Base-by-base conservation (phyloP, 2,888 invertebrate species). In the Tinea semifulvella region DNA sequence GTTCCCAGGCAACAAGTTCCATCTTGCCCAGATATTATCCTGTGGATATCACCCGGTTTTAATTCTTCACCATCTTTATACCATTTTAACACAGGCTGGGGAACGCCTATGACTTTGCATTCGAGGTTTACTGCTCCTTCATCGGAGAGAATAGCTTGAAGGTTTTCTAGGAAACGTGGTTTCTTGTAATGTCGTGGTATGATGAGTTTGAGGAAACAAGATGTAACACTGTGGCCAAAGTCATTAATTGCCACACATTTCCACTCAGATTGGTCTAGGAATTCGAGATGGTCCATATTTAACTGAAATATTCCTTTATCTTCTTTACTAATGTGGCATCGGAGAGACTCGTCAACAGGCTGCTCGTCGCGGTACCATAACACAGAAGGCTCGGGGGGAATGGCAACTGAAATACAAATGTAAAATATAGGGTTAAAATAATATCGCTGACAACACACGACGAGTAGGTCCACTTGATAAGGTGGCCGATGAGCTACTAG, bases 21-120 rank as follows among this genome's bases (percentile, higher is more conserved):
- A 63, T 94, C 93, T 72, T 93, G 91, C 0, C 94, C 94, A 0
- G 94, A 92, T 55, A 93, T 94, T 40, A 95, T 94, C 60, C 91
- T 85, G 59, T 95, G 94, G 56, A 95, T 94, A 61, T 95, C 95
- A 0, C 95, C 95, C 0, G 95, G 92, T 61, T 94, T 94, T 1
- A 95, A 66, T 61, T 94, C 94, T 45, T 89, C 87, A 0, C 94
- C 94, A 63, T 95, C 95, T 70, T 95, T 95, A 63, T 92, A 95
- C 95, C 95, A 95, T 59, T 92, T 94, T 0, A 95, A 73, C n/a
- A 88, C 81, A 0, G 94, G 94, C 59, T 94, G 94, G 0, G 94
- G 94, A 2, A 94, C 93, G 4, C 94, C 94, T 47, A 94, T 94
- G 1, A 94, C 94, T 76, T 95, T 95, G 65, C 95, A 95, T 66